Evolutionary conservation across 2,113 vertebrate genomes (phyloP).

Genomic region (Tachuris rubrigastra): DNA sequence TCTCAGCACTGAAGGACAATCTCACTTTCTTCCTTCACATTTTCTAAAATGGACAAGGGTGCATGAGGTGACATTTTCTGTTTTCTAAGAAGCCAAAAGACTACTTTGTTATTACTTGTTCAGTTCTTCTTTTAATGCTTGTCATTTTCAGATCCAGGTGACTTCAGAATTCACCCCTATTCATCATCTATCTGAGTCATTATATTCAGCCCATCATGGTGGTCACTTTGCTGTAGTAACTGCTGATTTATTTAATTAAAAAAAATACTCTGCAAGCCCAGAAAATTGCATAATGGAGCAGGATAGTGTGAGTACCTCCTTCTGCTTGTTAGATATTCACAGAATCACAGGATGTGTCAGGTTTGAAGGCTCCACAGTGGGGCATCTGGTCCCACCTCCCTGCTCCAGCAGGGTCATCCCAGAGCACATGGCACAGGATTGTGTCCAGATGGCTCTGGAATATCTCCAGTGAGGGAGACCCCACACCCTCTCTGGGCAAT

Average conservation of each 20-base stretch:
- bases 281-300: neutral
- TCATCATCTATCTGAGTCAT: neutral
- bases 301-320: neutral
- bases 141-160: neutral
- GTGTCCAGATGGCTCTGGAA: fast-evolving
- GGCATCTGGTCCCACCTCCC: neutral
- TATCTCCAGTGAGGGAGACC: neutral
- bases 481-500: neutral
- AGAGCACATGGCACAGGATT: neutral
- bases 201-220: neutral
- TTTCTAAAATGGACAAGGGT: neutral
- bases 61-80: neutral
- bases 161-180: neutral
- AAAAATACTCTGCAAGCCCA: neutral
- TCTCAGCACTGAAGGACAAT: neutral
- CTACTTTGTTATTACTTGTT: neutral
- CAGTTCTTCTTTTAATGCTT: neutral
- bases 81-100: neutral
- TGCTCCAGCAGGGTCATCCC: neutral
- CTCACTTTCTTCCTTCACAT: neutral
- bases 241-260: neutral
- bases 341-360: neutral
- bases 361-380: neutral
- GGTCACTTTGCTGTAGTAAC: neutral
- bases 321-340: neutral